Evolutionary conservation across 2,888 invertebrate species (phyloP).

Genomic region (Hermodice carunculata): DNA sequence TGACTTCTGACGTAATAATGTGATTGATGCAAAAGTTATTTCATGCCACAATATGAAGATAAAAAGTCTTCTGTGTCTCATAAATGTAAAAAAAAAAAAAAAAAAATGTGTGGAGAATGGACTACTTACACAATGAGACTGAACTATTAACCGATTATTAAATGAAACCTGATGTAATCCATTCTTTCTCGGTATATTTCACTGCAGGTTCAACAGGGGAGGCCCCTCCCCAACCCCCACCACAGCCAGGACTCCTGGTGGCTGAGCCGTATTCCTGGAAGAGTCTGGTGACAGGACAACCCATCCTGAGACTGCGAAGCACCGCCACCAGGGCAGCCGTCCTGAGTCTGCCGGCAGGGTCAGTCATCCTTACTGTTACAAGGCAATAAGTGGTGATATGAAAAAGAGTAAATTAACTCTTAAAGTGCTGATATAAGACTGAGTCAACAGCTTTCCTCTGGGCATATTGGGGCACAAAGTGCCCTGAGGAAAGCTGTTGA

Average conservation of each 20-base stretch:
- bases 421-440: too few species aligned
- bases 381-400: too few species aligned
- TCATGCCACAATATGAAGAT: neutral
- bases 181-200: neutral
- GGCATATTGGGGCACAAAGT: too few species aligned
- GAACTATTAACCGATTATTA: too few species aligned
- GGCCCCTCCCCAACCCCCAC: slow-evolving; percentile 8
- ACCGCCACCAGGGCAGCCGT: slow-evolving; percentile 65
- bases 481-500: too few species aligned
- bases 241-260: slow-evolving; percentile 61
- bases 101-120: neutral
- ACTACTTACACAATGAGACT: neutral
- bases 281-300: slow-evolving; percentile 66
- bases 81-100: neutral
- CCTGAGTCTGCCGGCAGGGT: slow-evolving; percentile 67
- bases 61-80: neutral
- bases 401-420: too few species aligned
- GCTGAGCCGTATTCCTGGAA: slow-evolving; percentile 70
- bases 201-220: neutral
- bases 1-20: too few species aligned
- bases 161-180: too few species aligned
- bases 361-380: slow-evolving; percentile 25
- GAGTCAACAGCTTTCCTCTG: too few species aligned
- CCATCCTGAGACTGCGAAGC: slow-evolving; percentile 62
- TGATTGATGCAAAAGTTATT: too few species aligned